phyloP scores from a whole-genome alignment of 2,113 vertebrate genomes.

The Pteronura brasiliensis region DNA sequence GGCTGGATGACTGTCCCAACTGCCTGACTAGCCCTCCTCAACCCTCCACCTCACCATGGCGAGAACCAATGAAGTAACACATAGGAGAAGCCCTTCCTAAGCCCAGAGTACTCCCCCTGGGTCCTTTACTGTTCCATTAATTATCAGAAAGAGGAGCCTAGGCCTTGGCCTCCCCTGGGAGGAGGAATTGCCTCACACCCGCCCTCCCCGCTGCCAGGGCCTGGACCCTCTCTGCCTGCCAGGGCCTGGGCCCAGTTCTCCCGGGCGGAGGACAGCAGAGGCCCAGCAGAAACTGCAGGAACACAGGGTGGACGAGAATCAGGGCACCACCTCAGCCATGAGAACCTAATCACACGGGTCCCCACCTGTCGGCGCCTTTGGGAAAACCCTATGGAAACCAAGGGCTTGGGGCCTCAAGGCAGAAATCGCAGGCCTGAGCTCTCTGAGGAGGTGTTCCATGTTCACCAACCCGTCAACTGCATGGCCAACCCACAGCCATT shows the following conservation, averaged over 20 bases:
- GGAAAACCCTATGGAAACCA: not conserved
- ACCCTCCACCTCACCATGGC: not conserved
- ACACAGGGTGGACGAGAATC: not conserved
- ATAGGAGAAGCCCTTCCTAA: not conserved
- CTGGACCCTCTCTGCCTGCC: not conserved
- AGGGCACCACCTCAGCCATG: not conserved
- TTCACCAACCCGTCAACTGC: not conserved
- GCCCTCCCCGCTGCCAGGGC: fast-evolving
- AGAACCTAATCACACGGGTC: not conserved
- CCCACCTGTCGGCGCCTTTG: not conserved
- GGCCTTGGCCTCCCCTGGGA: not conserved
- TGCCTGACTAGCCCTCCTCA: not conserved
- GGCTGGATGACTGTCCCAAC: not conserved
- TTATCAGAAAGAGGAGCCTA: not conserved
- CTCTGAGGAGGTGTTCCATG: not conserved
- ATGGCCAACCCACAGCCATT: not conserved
- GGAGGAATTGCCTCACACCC: not conserved
- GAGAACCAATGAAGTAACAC: not conserved
- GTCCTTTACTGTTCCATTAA: not conserved
- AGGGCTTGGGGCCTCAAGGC: not conserved
- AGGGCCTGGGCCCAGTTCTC: not conserved
- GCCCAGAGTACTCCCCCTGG: not conserved
- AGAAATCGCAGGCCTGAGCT: not conserved
- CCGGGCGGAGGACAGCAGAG: not conserved
- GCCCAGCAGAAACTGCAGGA: not conserved